phyloP scores from a whole-genome alignment of 2,797 vertebrate species.

The Lagorchestes hirsutus region DNA sequence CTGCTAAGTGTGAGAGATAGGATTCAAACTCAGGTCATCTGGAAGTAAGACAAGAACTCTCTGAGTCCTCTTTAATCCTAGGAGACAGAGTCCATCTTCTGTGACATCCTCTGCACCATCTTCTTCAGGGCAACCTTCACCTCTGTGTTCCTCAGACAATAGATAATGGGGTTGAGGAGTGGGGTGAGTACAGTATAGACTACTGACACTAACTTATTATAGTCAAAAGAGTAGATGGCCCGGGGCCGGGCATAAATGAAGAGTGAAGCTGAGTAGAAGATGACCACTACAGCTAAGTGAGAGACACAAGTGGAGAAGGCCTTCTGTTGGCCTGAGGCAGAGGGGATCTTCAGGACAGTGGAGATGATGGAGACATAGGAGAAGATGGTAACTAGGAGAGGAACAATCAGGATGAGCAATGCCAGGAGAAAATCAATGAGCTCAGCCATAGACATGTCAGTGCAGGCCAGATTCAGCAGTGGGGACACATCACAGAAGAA shows the following conservation, averaged over 20 bases:
- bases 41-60: not conserved
- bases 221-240: constrained; percentile 73
- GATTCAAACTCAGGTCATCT: not conserved
- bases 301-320: constrained; percentile 81
- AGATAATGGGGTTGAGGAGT: constrained; percentile 77
- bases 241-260: constrained; percentile 76
- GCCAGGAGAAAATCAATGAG: constrained; percentile 80
- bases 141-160: constrained; percentile 76
- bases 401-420: constrained; percentile 74
- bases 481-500: constrained; percentile 82
- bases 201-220: constrained; percentile 79
- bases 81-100: not conserved
- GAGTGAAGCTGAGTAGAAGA: constrained; percentile 80
- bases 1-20: not conserved
- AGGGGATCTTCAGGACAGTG: constrained; percentile 50
- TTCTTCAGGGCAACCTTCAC: constrained; percentile 70
- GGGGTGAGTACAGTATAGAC: constrained; percentile 77
- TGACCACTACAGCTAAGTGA: constrained; percentile 74
- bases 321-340: constrained; percentile 56
- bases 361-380: constrained; percentile 73
- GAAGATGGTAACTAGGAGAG: constrained; percentile 63
- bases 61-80: not conserved
- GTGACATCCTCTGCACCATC: not conserved
- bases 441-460: constrained; percentile 68
- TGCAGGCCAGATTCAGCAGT: constrained; percentile 75